Conservation (phyloP, 2,797 vertebrate genomes). For the Podarcis siculus region DNA sequence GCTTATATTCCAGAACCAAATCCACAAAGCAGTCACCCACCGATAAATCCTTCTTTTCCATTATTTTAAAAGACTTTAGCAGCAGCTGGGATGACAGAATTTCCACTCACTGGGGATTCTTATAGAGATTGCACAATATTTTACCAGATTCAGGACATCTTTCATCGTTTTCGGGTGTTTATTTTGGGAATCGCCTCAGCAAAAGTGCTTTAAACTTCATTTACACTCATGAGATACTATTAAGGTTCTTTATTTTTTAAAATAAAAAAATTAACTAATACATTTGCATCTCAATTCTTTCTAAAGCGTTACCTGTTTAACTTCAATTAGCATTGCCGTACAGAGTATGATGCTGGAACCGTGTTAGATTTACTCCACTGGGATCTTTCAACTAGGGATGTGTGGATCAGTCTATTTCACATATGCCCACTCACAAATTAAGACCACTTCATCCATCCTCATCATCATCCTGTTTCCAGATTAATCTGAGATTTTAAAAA, state of each 20-base stretch:
- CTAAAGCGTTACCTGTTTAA: conserved; percentile 18
- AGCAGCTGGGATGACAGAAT: conserved; percentile 42
- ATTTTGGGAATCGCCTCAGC: conserved; percentile 54
- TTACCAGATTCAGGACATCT: conserved; percentile 31
- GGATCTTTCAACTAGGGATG: background rate
- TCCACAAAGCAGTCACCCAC: conserved; percentile 22
- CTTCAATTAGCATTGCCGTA: conserved; percentile 1
- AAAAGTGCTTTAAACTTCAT: conserved; percentile 31
- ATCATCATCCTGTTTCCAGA: background rate
- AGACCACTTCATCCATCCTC: background rate
- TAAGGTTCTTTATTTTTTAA: background rate
- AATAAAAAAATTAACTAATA: background rate
- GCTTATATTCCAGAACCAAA: conserved; percentile 44
- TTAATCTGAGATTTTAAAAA: background rate
- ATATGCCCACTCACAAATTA: background rate
- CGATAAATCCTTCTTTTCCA: conserved; percentile 37
- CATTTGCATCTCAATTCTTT: background rate
- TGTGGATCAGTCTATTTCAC: background rate
- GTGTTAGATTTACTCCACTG: background rate
- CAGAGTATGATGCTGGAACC: background rate
- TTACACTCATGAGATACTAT: conserved; percentile 9
- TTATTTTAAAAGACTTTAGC: conserved; percentile 31
- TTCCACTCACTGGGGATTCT: conserved; percentile 42
- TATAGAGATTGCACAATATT: conserved; percentile 22
- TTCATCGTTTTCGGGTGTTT: conserved; percentile 52